Base-by-base conservation (phyloP, 2,797 vertebrate genomes). In the Cirrhinus molitorella region DNA sequence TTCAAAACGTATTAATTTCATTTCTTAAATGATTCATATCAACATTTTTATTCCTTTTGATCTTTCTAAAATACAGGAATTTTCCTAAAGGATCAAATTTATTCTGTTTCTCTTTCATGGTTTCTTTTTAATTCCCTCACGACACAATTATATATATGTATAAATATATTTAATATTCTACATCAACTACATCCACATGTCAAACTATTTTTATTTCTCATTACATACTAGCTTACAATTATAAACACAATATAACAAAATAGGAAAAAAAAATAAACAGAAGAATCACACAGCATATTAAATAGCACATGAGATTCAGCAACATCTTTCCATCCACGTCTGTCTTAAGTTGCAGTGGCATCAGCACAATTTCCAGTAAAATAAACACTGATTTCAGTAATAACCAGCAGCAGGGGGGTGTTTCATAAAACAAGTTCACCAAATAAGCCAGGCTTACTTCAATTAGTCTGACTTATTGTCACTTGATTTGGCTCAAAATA, bases 241-340 rank as follows among this genome's bases (percentile, higher is more conserved):
- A 21, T 3, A 28, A 80, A 80, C 9, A n/a, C 3, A 70, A 40
- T 10, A 55, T 51, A 28, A 2, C 68, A n/a, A 55, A 14, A 78
- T 0, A 57, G 8, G n/a, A n/a, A 68, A 23, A 14, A 23, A 49
- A 34, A 23, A 81, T n/a, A 10, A 72, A 47, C 21, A 53, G 9
- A 45, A 31, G 14, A 66, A 83, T 45, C 63, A 63, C 6, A 81
- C 2, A n/a, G 37, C 45, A 73, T 72, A 45, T 70, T 70, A 49
- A 47, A 83, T 83, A 59, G 10, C 40, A 78, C 51, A 51, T 49
- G 40, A 83, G 7, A 82, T 68, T 77, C 25, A 47, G 51, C 25
- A 78, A 71, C 40, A 25, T 65, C 57, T 79, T 76, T 68, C 2
- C 21, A 73, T 74, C 19, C 19, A 55, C 16, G 14, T 14, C 5